Percentiles rank a stretch among this genome's conserved stretches.
Evolutionary conservation across 1,140 invertebrate species (phyloP).

Genomic region (Eueides isabella): DNA sequence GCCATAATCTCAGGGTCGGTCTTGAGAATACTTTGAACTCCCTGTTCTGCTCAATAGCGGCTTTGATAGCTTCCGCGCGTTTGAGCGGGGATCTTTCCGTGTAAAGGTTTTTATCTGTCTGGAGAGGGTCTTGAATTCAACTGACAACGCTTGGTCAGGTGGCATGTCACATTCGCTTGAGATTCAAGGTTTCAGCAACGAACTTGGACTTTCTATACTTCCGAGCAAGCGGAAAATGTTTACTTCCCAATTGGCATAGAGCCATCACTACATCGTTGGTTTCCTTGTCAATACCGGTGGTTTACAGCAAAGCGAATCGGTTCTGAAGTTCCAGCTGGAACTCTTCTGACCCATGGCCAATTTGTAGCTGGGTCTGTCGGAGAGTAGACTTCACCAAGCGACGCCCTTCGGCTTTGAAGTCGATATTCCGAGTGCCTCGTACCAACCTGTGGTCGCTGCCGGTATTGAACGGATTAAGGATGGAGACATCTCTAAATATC

Average conservation of each 20-base stretch:
- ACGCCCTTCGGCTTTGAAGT: neutral
- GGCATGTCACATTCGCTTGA: conserved; percentile 11
- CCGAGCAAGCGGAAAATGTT: conserved; percentile 10
- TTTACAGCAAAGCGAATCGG: conserved; percentile 22
- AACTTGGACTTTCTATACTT: conserved; percentile 1
- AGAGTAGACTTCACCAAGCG: no score
- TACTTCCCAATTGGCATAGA: neutral
- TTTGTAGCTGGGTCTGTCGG: neutral
- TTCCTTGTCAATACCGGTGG: conserved; percentile 8
- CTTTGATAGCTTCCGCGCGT: neutral
- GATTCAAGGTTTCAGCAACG: conserved; percentile 9
- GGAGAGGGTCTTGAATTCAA: no score
- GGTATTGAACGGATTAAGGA: conserved; percentile 47
- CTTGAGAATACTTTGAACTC: conserved; percentile 26
- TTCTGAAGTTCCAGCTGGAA: conserved; percentile 20
- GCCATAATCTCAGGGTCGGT: conserved; percentile 14
- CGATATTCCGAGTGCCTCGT: no score
- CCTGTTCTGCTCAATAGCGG: conserved; percentile 27
- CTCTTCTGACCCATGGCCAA: neutral
- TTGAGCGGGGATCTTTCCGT: conserved; percentile 24
- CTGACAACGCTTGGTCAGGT: neutral
- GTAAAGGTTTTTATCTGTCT: conserved; percentile 8
- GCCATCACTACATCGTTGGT: conserved; percentile 12
- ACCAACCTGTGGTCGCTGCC: conserved; percentile 40
- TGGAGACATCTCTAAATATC: conserved; percentile 50